These are phyloP conservation scores for Chamaea fasciata DNA, from an alignment of 2,113 vertebrate species.

Conservation along the genomic window DNA sequence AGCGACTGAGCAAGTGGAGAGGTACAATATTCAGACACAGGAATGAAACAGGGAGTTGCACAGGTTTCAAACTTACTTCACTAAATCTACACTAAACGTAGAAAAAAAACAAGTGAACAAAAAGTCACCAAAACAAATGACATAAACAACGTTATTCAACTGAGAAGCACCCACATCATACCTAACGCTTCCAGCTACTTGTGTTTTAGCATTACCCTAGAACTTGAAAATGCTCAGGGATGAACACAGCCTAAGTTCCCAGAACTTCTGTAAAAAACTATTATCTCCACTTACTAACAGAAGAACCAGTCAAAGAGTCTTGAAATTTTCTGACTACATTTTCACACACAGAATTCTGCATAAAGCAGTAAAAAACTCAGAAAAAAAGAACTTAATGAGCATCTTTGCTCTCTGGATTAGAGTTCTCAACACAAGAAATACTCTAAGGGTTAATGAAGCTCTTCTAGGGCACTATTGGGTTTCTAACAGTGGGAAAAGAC, in stretches of 20 bases:
- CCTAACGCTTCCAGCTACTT: rapidly evolving
- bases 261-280: rapidly evolving
- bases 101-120: rapidly evolving
- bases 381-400: rapidly evolving
- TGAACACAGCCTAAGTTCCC: rapidly evolving
- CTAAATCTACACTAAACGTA: rapidly evolving
- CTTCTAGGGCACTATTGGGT: rapidly evolving
- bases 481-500: rapidly evolving
- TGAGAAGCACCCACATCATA: background rate
- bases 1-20: rapidly evolving
- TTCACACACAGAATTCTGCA: rapidly evolving
- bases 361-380: rapidly evolving
- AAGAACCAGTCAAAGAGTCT: rapidly evolving
- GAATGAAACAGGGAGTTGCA: rapidly evolving
- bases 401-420: rapidly evolving
- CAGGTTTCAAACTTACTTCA: background rate
- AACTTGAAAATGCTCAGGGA: background rate
- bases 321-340: rapidly evolving
- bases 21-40: rapidly evolving
- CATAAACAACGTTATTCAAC: background rate
- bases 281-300: rapidly evolving
- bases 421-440: rapidly evolving
- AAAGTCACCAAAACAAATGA: rapidly evolving
- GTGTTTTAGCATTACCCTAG: rapidly evolving
- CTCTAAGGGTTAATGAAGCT: rapidly evolving